Evolutionary conservation across 2,797 vertebrate species (phyloP).

Genomic region (Adrianichthys oophorus): DNA sequence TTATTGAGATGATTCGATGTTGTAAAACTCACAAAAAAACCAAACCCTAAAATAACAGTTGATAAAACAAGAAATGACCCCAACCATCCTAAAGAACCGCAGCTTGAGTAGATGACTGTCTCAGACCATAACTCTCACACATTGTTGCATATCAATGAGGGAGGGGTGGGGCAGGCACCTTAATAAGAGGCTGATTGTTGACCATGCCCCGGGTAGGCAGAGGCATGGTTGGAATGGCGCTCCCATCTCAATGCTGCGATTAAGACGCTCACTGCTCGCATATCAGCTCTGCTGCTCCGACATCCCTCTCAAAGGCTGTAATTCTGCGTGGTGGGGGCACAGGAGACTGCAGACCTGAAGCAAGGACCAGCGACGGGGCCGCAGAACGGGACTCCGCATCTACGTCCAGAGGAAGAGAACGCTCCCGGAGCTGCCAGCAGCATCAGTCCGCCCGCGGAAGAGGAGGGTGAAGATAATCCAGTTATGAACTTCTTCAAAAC

Average conservation of each 20-base stretch:
- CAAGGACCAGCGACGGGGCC: constrained; percentile 47
- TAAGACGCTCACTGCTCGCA: constrained; percentile 72
- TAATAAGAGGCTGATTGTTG: constrained; percentile 85
- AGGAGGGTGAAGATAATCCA: constrained; percentile 75
- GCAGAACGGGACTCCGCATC: constrained; percentile 48
- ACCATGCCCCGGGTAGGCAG: constrained; percentile 78
- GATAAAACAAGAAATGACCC: too few species aligned
- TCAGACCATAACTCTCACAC: constrained; percentile 65
- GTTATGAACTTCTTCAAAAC: constrained; percentile 99
- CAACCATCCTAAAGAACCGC: too few species aligned
- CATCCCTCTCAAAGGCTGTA: constrained; percentile 60
- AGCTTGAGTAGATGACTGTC: constrained; percentile 12
- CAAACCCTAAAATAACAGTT: too few species aligned
- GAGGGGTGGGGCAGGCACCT: constrained; percentile 68
- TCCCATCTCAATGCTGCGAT: constrained; percentile 78
- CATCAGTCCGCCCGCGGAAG: constrained; percentile 45
- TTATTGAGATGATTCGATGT: too few species aligned
- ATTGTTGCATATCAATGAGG: constrained; percentile 86
- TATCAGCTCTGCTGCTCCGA: constrained; percentile 68
- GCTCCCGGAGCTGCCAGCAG: constrained; percentile 43
- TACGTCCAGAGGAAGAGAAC: constrained; percentile 37
- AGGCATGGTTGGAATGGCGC: constrained; percentile 85
- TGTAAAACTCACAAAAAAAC: too few species aligned
- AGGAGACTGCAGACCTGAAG: constrained; percentile 81
- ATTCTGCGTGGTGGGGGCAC: constrained; percentile 70